Percentiles rank a stretch among this genome's conserved stretches.
Conservation (phyloP, 2,888 invertebrate genomes). For the Rhaphigaster nebulosa region DNA sequence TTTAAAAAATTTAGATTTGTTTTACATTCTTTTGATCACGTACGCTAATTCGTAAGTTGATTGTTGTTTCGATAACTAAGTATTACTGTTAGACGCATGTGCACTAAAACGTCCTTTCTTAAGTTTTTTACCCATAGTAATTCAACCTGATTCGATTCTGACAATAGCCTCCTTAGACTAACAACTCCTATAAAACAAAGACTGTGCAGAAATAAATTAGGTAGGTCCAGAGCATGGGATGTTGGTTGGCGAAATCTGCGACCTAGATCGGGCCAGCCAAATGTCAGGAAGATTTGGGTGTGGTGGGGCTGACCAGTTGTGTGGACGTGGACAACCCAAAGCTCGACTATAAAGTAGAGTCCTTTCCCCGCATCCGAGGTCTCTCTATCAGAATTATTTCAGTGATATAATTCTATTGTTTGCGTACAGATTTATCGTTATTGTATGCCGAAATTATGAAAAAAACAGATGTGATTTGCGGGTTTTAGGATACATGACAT, state of each 20-base stretch:
- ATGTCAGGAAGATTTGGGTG: conserved; percentile 26
- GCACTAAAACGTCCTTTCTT: no score
- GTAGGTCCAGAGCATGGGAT: neutral
- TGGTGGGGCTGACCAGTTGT: conserved; percentile 12
- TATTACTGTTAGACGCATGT: no score
- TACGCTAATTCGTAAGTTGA: no score
- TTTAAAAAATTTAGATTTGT: no score
- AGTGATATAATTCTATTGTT: neutral
- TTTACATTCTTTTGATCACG: no score
- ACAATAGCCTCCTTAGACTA: neutral
- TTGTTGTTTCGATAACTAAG: no score
- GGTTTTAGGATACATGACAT: no score
- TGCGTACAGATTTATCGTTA: neutral
- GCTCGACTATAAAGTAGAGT: neutral
- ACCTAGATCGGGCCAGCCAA: neutral
- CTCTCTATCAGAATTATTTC: neutral
- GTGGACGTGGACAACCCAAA: neutral
- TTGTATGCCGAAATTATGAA: no score
- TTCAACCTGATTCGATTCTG: neutral
- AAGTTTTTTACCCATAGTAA: neutral
- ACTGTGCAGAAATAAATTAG: neutral
- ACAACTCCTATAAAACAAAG: neutral
- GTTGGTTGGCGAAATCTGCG: conserved; percentile 24
- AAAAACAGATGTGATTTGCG: no score
- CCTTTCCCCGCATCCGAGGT: neutral